A percentile compares a stretch with the other conserved stretches of the same genome.
These are phyloP conservation scores for Leptinotarsa defecta DNA, from an alignment of 1,140 invertebrate species.

Conservation along the genomic window DNA sequence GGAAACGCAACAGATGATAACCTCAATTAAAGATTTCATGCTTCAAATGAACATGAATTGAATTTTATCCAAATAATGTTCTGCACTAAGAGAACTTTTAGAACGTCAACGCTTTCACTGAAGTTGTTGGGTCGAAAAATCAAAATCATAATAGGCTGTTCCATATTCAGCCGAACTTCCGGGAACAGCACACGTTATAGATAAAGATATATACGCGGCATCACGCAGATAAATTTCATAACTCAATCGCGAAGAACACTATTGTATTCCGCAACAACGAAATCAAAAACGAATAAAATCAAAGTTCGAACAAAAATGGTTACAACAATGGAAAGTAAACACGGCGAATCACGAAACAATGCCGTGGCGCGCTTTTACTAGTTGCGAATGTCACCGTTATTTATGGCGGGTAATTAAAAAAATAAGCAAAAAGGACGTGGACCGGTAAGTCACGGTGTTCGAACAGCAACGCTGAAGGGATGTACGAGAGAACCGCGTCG, in stretches of 20 bases:
- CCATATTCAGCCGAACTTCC: too few relatives aligned
- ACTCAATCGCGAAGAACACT: background rate
- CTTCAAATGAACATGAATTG: too few relatives aligned
- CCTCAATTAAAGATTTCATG: too few relatives aligned
- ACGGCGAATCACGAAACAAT: constrained; percentile 13
- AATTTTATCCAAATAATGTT: too few relatives aligned
- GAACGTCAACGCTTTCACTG: too few relatives aligned
- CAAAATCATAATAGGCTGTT: too few relatives aligned
- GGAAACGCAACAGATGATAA: too few relatives aligned
- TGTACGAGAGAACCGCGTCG: background rate
- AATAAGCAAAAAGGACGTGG: constrained; percentile 26
- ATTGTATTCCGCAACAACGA: background rate
- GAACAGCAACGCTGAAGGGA: constrained; percentile 26
- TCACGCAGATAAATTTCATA: background rate
- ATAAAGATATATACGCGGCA: background rate
- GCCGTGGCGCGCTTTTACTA: background rate
- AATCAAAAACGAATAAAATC: background rate
- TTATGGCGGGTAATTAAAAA: constrained; percentile 18
- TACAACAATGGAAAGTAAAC: constrained; percentile 12
- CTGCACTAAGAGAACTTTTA: too few relatives aligned
- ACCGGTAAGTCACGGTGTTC: constrained; percentile 37
- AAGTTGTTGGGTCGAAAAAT: too few relatives aligned
- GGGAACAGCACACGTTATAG: background rate
- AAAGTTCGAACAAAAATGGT: constrained; percentile 8
- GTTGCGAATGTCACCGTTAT: constrained; percentile 15